Conservation (phyloP, 2,797 vertebrate species). For the Sebastes kiyomatsui region DNA sequence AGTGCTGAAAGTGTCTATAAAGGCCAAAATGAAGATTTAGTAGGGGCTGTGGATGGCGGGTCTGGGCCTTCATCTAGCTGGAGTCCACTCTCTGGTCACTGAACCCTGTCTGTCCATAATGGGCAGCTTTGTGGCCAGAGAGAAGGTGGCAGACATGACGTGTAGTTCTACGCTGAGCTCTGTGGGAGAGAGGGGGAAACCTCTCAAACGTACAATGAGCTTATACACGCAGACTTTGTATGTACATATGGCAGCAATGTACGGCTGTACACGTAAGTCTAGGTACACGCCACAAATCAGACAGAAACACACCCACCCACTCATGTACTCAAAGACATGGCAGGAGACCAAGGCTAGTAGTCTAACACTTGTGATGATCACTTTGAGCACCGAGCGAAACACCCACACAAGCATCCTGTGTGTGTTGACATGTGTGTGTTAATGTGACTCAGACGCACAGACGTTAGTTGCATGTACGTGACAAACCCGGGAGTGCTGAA, state of each 20-base stretch:
- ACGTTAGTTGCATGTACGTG: conserved; percentile 35
- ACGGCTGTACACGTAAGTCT: conserved; percentile 14
- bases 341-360: conserved; percentile 24
- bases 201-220: conserved; percentile 66
- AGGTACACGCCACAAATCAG: conserved; percentile 8
- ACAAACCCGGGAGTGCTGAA: conserved; percentile 28
- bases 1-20: conserved; percentile 3
- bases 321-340: conserved; percentile 15
- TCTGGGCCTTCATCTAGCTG: conserved; percentile 35
- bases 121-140: conserved; percentile 74
- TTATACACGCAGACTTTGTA: conserved; percentile 52
- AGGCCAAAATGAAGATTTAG: conserved; percentile 32
- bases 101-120: conserved; percentile 68
- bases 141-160: conserved; percentile 80
- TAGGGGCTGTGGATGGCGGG: conserved; percentile 13
- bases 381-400: conserved; percentile 30
- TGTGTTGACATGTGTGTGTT: conserved; percentile 49
- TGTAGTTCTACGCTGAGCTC: conserved; percentile 65
- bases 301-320: conserved; percentile 27
- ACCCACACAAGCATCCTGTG: conserved; percentile 54
- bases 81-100: conserved; percentile 63
- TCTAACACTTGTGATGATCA: conserved; percentile 31
- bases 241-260: conserved; percentile 22
- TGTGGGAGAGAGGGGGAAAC: conserved; percentile 49
- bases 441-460: conserved; percentile 40